Evolutionary conservation across 2,888 invertebrate genomes (phyloP), one percentile per base, ranked within the genome.

Genomic region (Dryobota labecula): DNA sequence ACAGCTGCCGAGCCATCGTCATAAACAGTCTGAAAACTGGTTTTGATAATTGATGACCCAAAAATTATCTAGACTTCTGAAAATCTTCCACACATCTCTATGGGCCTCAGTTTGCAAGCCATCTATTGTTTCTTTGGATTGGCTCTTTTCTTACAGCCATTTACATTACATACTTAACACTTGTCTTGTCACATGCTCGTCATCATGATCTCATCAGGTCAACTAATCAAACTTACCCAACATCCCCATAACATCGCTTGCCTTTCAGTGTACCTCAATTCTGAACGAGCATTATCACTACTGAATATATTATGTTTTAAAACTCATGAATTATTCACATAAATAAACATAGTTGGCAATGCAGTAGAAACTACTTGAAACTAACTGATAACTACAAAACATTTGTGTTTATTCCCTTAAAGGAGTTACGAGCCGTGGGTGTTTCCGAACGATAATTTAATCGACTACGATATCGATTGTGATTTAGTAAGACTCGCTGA

Each of bases 321-420:
- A 73, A 76, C 60, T 66, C 67, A 87, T 84, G 76, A 80, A 85
- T 85, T 74, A 84, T 84, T 82, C 76, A 70, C 56, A 76, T 62
- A 70, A 65, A 71, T 66, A 72, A 64, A 69, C 56, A 51, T 62
- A 51, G 73, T 78, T 73, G 61, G 72, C 67, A 79, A 77, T 65
- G 67, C 76, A 69, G 65, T 68, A 49, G 47, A 30, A 47, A 65
- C 70, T 53, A 41, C 63, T 73, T n/a, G 36, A 76, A 67, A 76
- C 67, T 43, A 51, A 49, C 67, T 47, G 73, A 78, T 74, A 79
- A 77, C 72, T 49, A 75, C 66, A 74, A 41, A 83, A 82, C 64
- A 76, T 73, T 71, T 56, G 70, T 70, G 64, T 70, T 64, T 70
- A 73, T 60, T 70, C 62, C 70, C 33, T 36, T 36, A 24, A 2